Percentiles rank a stretch among this genome's conserved stretches.
Conservation (phyloP, 2,797 vertebrate species). For the Natrix natrix region DNA sequence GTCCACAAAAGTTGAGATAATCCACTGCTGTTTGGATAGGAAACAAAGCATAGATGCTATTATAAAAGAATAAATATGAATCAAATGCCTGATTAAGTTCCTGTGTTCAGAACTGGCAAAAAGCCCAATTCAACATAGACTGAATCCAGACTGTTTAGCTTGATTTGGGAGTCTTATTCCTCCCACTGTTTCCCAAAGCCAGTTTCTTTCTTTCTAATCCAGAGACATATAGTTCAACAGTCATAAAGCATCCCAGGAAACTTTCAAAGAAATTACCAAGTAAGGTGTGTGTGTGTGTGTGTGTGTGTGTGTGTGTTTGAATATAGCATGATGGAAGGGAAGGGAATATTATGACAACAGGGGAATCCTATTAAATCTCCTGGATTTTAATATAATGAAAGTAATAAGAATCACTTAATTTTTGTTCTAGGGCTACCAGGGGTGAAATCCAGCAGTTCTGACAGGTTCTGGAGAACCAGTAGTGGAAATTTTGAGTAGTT, state of each 20-base stretch:
- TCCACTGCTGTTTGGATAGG: neutral
- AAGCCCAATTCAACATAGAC: neutral
- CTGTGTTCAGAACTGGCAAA: neutral
- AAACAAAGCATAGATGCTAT: neutral
- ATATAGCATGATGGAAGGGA: neutral
- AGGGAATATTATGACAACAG: neutral
- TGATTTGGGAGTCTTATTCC: neutral
- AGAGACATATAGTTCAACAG: neutral
- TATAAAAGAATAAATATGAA: neutral
- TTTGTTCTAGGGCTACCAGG: neutral
- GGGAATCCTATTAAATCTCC: neutral
- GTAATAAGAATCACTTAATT: neutral
- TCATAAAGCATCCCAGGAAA: neutral
- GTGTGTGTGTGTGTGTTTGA: neutral
- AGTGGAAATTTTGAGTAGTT: no score
- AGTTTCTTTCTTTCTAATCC: neutral
- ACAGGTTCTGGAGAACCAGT: no score
- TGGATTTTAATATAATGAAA: neutral
- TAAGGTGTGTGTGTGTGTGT: no score
- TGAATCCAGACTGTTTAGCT: neutral
- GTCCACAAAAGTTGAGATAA: neutral
- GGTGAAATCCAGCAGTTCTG: no score
- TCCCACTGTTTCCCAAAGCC: neutral
- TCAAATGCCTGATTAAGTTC: neutral
- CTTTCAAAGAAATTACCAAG: neutral